Conservation (phyloP, 2,888 invertebrate species). For the Eristalis arbustorum region DNA sequence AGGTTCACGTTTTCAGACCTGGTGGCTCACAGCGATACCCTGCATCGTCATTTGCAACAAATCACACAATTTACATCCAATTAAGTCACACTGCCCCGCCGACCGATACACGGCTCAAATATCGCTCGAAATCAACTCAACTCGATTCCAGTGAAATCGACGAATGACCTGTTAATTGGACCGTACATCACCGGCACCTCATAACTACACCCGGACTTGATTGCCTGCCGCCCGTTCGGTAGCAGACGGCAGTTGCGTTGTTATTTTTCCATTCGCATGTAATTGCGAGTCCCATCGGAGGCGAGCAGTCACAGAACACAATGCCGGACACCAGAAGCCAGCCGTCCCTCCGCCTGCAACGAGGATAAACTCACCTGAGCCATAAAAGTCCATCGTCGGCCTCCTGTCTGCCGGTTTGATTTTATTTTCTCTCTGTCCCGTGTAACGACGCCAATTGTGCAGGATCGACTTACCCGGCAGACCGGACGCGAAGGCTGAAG, state of each 20-base stretch:
- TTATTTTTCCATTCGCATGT: constrained; percentile 24
- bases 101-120: background rate
- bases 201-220: background rate
- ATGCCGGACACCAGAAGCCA: constrained; percentile 23
- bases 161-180: constrained; percentile 27
- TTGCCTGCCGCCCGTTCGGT: background rate
- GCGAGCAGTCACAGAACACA: constrained; percentile 18
- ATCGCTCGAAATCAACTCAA: constrained; percentile 10
- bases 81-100: background rate
- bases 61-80: background rate
- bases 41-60: background rate
- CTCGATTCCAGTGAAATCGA: constrained; percentile 1
- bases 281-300: constrained; percentile 45
- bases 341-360: background rate
- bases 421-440: background rate
- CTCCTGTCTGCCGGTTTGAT: background rate
- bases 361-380: background rate
- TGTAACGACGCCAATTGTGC: background rate
- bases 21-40: background rate
- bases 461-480: background rate
- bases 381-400: background rate
- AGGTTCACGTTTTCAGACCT: too few species aligned
- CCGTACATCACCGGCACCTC: constrained; percentile 8
- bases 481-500: background rate
- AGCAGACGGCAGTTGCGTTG: background rate